Conservation (phyloP, 2,113 vertebrate species). For the Antigone vipio region DNA sequence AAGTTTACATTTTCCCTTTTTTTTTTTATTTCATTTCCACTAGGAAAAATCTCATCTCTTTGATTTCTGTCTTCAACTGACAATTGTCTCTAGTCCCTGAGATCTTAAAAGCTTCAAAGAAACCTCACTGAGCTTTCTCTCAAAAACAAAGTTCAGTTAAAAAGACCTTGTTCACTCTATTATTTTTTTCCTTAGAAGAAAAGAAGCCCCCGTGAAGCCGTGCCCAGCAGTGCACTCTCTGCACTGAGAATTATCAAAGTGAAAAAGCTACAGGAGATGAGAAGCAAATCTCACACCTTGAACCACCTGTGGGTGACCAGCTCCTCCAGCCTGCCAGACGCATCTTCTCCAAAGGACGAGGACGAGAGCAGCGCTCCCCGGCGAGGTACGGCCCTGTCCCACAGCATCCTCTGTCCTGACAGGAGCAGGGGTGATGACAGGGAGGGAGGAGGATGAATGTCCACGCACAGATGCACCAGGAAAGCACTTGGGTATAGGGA, state of each 20-base stretch:
- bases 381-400: neutral
- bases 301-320: neutral
- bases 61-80: neutral
- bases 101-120: neutral
- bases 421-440: neutral
- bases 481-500: neutral
- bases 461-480: neutral
- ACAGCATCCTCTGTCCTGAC: neutral
- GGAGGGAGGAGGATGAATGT: neutral
- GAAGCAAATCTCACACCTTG: neutral
- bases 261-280: neutral
- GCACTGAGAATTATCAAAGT: neutral
- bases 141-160: neutral
- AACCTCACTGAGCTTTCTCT: neutral
- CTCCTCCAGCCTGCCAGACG: neutral
- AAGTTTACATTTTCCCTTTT: neutral
- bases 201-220: neutral
- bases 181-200: neutral
- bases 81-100: neutral
- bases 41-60: neutral
- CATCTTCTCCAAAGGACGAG: neutral
- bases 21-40: neutral
- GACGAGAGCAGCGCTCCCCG: rapidly evolving
- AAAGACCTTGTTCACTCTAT: neutral
- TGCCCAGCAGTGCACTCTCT: neutral